phyloP scores from a whole-genome alignment of 2,113 vertebrate genomes.

The Nipponia nippon region DNA sequence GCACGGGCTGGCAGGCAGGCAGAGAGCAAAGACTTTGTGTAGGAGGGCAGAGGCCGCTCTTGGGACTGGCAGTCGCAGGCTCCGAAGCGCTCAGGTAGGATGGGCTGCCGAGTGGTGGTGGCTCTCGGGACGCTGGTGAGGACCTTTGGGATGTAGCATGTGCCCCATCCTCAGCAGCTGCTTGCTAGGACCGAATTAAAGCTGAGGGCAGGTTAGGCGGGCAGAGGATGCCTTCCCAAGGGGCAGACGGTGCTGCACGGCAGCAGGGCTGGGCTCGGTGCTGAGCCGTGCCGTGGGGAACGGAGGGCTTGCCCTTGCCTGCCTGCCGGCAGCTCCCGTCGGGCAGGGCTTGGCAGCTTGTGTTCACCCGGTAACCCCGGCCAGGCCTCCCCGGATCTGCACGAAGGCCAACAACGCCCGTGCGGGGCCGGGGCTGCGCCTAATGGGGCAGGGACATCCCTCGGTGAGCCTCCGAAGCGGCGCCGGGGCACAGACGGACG shows the following conservation, averaged over 20 bases:
- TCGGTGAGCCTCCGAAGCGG: accelerated
- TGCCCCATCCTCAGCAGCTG: neutral
- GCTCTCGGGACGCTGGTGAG: neutral
- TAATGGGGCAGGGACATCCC: neutral
- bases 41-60: neutral
- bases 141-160: neutral
- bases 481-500: neutral
- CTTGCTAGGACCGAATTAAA: neutral
- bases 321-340: neutral
- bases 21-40: neutral
- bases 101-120: accelerated
- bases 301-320: neutral
- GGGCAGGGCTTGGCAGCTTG: neutral
- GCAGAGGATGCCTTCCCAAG: neutral
- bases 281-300: neutral
- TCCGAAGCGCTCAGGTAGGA: neutral
- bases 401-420: accelerated
- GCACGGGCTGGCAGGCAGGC: neutral
- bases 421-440: neutral
- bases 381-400: accelerated
- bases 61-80: accelerated
- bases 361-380: neutral
- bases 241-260: neutral
- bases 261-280: neutral
- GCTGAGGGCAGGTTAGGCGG: neutral